Base-by-base conservation (phyloP, 2,888 invertebrate species). In the Palloptera scutellata region DNA sequence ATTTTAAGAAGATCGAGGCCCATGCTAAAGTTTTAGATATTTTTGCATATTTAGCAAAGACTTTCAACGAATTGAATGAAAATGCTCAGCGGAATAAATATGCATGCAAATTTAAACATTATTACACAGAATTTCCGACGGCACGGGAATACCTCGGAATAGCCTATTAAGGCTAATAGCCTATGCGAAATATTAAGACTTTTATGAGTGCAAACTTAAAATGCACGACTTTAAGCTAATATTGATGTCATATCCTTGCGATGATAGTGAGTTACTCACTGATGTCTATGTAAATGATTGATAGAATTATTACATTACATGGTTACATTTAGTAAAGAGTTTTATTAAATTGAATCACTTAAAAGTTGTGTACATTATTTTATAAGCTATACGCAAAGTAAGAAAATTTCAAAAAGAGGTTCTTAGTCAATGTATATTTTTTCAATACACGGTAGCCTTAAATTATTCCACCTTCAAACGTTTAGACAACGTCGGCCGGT, bases 1-100 rank as follows among this genome's bases (percentile, higher is more conserved):
- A 91, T 78, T 94, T 94, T 76, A 86, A 88, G 30, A 90, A 91
- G 83, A 87, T 93, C 5, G 93, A 94, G 73, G 93, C 94, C 0
- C 90, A 90, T 76, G 88, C 90, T 3, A 88, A 92, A 75, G 88
- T 93, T 1, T 89, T 94, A 79, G 93, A 92, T 72, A 77, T 85
- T 0, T 84, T 81, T 54, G 77, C 80, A 2, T 85, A 80, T 58
- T 70, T 85, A 88, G 91, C 92, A 0, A 88, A 91, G 73, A 86
- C 94, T 0, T 94, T 91, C 78, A 88, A 96, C 77, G 91, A 91
- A 73, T 86, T 95, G 2, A 91, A 91, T 1, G 88, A 90, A 78
- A 87, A 87, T 13, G 86, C 88, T 0, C 91, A 94, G 74, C 88
- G 95, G 70, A 95, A 96, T 83, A 91, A 91, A 76, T 92, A 91